phyloP scores from a whole-genome alignment of 1,140 invertebrate species.

The Camponotus vicinus region DNA sequence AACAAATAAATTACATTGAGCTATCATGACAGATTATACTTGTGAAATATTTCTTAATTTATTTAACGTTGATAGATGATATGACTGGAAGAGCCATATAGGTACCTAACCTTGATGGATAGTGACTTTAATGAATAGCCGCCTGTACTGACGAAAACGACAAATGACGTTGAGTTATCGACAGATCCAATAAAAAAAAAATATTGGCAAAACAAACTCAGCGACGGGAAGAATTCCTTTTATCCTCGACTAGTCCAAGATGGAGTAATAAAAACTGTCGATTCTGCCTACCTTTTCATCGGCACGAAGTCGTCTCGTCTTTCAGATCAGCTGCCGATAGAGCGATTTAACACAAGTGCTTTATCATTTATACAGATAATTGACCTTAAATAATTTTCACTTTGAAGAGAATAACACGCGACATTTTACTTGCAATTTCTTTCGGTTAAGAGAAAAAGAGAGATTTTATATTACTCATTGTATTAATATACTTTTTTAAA shows the following conservation, averaged over 20 bases:
- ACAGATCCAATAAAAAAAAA: conserved; percentile 35
- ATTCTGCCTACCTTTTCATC: conserved; percentile 75
- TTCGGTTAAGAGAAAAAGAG: background rate
- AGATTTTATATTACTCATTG: background rate
- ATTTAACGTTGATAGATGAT: conserved; percentile 41
- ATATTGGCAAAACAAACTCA: conserved; percentile 27
- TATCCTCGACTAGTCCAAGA: conserved; percentile 34
- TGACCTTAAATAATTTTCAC: conserved; percentile 39
- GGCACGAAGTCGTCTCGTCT: conserved; percentile 51
- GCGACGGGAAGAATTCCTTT: conserved; percentile 12
- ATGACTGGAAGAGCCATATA: background rate
- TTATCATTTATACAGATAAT: conserved; percentile 46
- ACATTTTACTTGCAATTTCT: background rate
- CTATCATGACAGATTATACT: background rate
- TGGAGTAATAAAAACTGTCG: conserved; percentile 64
- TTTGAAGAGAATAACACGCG: conserved; percentile 38
- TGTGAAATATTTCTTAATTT: conserved; percentile 47
- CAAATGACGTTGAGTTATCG: conserved; percentile 54
- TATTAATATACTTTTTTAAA: background rate
- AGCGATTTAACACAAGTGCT: conserved; percentile 58
- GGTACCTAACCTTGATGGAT: conserved; percentile 26
- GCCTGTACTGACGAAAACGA: conserved; percentile 29
- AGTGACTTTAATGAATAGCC: conserved; percentile 56
- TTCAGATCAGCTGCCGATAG: conserved; percentile 47
- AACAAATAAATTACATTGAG: conserved; percentile 26